These are phyloP conservation scores for Sylvilagus floridanus DNA, from an alignment of 2,797 vertebrate genomes.

Conservation along the genomic window DNA sequence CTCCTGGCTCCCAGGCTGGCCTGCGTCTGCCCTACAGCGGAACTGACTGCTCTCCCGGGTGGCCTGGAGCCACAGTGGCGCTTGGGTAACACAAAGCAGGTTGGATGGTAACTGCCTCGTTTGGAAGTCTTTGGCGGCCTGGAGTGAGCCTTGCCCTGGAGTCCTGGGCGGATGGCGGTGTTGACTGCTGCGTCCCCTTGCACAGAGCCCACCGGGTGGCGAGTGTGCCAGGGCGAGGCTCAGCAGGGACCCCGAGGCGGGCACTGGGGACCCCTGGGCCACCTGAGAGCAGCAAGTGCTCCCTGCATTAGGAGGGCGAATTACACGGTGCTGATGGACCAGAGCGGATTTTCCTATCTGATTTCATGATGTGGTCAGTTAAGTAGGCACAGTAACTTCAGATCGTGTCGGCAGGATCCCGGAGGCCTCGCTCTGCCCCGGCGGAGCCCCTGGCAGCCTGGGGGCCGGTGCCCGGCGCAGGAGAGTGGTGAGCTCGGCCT, in stretches of 20 bases:
- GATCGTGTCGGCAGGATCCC: background rate
- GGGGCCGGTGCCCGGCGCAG: too few species aligned
- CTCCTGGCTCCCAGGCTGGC: background rate
- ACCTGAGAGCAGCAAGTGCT: background rate
- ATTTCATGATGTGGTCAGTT: slow-evolving; percentile 12
- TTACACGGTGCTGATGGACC: background rate
- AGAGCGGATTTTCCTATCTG: slow-evolving; percentile 16
- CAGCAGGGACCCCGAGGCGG: background rate
- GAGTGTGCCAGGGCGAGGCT: background rate
- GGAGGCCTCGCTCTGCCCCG: background rate
- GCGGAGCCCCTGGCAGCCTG: background rate
- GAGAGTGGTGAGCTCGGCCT: background rate
- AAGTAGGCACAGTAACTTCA: slow-evolving; percentile 29
- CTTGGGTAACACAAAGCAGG: background rate
- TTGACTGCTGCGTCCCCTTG: background rate
- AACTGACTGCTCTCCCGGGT: background rate
- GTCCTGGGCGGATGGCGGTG: background rate
- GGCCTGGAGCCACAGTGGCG: background rate
- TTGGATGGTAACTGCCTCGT: background rate
- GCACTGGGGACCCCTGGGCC: background rate
- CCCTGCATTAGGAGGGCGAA: background rate
- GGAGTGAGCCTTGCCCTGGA: background rate
- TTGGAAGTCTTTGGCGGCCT: background rate
- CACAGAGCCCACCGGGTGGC: background rate
- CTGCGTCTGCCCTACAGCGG: background rate